phyloP scores from a whole-genome alignment of 1,140 invertebrate genomes.

The Spodoptera frugiperda region DNA sequence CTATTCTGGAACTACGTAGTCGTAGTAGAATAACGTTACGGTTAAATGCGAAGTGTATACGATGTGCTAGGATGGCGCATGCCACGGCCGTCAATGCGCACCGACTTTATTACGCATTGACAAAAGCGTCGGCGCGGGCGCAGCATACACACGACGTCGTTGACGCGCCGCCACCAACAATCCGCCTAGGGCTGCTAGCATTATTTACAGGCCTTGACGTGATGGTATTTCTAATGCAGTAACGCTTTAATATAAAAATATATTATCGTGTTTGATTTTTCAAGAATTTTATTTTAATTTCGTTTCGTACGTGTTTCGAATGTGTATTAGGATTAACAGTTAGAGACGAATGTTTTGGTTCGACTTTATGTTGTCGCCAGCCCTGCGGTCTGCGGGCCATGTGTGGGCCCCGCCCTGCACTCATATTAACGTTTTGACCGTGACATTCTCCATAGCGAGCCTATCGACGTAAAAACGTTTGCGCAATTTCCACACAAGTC shows the following conservation, averaged over 20 bases:
- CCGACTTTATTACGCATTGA: slow-evolving; percentile 75
- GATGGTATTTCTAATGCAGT: slow-evolving; percentile 32
- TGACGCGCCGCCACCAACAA: slow-evolving; percentile 45
- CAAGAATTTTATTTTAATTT: not conserved
- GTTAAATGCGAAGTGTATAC: slow-evolving; percentile 14
- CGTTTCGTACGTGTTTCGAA: not conserved
- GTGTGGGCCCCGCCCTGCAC: not conserved
- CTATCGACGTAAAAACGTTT: slow-evolving; percentile 26
- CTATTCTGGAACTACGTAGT: not conserved
- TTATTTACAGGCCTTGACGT: slow-evolving; percentile 40
- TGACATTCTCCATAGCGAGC: slow-evolving; percentile 39
- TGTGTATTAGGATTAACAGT: not conserved
- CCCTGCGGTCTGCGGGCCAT: not conserved
- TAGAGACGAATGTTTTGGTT: not conserved
- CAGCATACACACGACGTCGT: slow-evolving; percentile 76
- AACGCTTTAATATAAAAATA: slow-evolving; percentile 13
- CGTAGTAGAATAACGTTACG: slow-evolving; percentile 1
- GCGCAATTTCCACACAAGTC: slow-evolving; percentile 27
- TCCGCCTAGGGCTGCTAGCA: slow-evolving; percentile 33
- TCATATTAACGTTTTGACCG: slow-evolving; percentile 34
- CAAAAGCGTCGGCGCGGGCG: slow-evolving; percentile 53
- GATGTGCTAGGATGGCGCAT: slow-evolving; percentile 26
- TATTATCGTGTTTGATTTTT: not conserved
- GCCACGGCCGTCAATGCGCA: slow-evolving; percentile 33
- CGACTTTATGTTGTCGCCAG: not conserved